Evolutionary conservation across 35 echinoderm and acorn worm genomes (phyloP).

Genomic region (Nesometra sesokonis): DNA sequence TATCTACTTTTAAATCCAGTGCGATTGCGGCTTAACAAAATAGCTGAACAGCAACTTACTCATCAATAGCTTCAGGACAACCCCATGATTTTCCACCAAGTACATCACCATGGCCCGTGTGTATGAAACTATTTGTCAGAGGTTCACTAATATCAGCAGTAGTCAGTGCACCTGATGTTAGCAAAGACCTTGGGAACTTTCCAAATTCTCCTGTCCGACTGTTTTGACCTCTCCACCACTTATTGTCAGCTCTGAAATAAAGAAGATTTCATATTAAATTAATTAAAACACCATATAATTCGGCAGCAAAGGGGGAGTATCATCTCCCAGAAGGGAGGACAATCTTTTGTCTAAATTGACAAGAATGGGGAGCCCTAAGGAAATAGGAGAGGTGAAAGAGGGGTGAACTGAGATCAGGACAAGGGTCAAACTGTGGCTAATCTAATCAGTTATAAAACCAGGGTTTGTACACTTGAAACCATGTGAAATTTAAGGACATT

Average conservation of each 20-base stretch:
- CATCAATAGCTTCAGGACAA: slow-evolving; percentile 78
- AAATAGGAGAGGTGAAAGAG: too few species aligned
- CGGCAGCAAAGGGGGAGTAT: too few species aligned
- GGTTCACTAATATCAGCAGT: slow-evolving; percentile 76
- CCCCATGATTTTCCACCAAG: slow-evolving; percentile 77
- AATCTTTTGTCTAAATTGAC: too few species aligned
- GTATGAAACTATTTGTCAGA: slow-evolving; percentile 66
- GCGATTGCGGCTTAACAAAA: background rate
- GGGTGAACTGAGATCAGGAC: too few species aligned
- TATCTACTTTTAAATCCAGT: too few species aligned
- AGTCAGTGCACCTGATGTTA: slow-evolving; percentile 47
- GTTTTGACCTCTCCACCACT: slow-evolving; percentile 94
- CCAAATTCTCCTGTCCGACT: slow-evolving; percentile 58
- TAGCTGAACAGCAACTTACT: slow-evolving; percentile 37
- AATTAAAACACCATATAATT: background rate
- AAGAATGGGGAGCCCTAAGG: too few species aligned
- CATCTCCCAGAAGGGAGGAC: too few species aligned
- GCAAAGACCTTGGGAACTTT: slow-evolving; percentile 62
- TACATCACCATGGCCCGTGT: slow-evolving; percentile 81
- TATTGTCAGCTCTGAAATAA: slow-evolving; percentile 54
- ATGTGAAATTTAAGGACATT: too few species aligned
- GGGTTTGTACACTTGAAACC: too few species aligned
- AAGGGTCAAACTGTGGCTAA: too few species aligned
- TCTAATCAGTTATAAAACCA: too few species aligned
- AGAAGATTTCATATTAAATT: background rate